These are phyloP conservation scores for Corvus hawaiiensis DNA, from an alignment of 2,113 vertebrate species.

Conservation along the genomic window DNA sequence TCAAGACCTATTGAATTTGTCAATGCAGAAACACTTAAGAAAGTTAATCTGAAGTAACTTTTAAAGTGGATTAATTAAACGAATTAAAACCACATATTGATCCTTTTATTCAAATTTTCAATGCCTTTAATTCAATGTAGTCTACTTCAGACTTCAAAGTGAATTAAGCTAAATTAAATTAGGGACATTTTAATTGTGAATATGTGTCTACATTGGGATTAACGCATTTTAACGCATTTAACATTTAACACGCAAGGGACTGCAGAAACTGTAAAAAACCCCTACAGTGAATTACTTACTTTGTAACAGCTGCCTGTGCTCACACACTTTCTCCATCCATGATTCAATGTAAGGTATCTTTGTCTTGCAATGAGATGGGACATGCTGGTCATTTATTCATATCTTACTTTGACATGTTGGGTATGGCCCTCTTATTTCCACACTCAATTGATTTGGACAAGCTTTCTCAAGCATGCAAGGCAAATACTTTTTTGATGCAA, in stretches of 20 bases:
- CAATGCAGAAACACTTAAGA: neutral
- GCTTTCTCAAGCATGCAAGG: neutral
- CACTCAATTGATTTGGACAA: neutral
- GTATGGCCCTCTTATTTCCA: neutral
- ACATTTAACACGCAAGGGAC: neutral
- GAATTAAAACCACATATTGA: neutral
- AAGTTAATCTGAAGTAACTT: slow-evolving; percentile 3
- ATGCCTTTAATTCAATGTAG: neutral
- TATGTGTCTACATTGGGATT: neutral
- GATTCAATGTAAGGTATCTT: neutral
- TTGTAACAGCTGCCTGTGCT: neutral
- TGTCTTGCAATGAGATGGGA: neutral
- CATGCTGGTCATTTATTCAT: neutral
- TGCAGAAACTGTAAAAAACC: neutral
- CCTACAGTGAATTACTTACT: neutral
- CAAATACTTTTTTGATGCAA: neutral
- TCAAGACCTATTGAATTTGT: neutral
- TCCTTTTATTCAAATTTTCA: neutral
- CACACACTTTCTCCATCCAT: neutral
- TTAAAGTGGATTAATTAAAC: slow-evolving; percentile 8
- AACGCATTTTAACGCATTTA: neutral
- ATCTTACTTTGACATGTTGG: neutral
- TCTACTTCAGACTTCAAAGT: neutral
- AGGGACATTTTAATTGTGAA: neutral
- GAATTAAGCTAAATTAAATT: neutral